Conservation (phyloP, 2,888 invertebrate genomes). For the Pyralis farinalis region DNA sequence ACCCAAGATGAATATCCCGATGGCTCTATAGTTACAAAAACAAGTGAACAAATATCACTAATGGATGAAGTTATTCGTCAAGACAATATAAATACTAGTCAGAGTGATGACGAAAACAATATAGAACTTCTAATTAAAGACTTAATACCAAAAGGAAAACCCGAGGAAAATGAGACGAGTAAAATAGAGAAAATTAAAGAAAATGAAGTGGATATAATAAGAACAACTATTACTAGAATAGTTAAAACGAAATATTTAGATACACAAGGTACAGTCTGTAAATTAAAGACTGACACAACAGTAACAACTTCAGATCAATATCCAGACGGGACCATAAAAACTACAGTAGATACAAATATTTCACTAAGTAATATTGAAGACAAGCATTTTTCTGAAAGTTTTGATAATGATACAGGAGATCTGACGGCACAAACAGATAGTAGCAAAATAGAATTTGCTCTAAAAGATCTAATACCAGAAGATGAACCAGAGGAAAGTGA, state of each 20-base stretch:
- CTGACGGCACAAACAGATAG: conserved; percentile 14
- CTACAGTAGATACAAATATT: conserved; percentile 29
- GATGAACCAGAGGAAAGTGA: conserved; percentile 41
- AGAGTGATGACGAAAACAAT: conserved; percentile 20
- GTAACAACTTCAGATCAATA: conserved; percentile 36
- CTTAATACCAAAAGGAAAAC: conserved; percentile 27
- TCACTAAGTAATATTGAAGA: conserved; percentile 16
- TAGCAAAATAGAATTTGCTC: conserved; percentile 29
- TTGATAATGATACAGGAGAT: not conserved
- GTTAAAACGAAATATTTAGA: conserved; percentile 37
- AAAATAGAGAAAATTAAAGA: conserved; percentile 35
- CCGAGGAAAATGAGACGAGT: conserved; percentile 32
- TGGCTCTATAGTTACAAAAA: conserved; percentile 59
- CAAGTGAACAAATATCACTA: conserved; percentile 59
- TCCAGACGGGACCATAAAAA: conserved; percentile 36
- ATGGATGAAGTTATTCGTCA: conserved; percentile 41
- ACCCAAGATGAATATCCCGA: conserved; percentile 66
- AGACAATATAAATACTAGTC: conserved; percentile 12
- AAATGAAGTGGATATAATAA: conserved; percentile 24
- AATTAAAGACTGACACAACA: conserved; percentile 34
- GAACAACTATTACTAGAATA: conserved; percentile 30
- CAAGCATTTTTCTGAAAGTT: not conserved
- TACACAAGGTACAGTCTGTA: conserved; percentile 23
- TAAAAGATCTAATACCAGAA: conserved; percentile 30
- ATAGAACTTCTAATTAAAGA: conserved; percentile 20